Evolutionary conservation across 2,888 invertebrate species (phyloP).

Genomic region (Tachystola acroxantha): DNA sequence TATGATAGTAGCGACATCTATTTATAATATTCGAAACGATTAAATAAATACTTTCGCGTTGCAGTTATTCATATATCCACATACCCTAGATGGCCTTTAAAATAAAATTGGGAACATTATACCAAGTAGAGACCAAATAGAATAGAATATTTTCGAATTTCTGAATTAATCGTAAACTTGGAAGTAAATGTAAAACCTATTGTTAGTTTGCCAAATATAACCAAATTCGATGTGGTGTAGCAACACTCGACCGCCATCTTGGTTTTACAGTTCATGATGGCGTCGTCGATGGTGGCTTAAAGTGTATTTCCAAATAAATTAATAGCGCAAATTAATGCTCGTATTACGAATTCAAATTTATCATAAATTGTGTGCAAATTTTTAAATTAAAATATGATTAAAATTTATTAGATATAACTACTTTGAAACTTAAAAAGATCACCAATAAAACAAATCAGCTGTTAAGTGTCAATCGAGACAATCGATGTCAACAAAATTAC

Average conservation of each 20-base stretch:
- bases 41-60: no score
- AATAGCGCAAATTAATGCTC: slow-evolving; percentile 36
- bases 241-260: slow-evolving; percentile 58
- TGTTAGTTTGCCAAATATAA: no score
- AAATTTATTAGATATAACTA: slow-evolving; percentile 18
- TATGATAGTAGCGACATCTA: no score
- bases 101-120: no score
- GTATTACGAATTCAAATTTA: slow-evolving; percentile 27
- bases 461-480: slow-evolving; percentile 66
- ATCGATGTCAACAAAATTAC: slow-evolving; percentile 79
- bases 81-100: no score
- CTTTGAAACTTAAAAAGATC: slow-evolving; percentile 53
- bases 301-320: slow-evolving; percentile 61
- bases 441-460: slow-evolving; percentile 76
- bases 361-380: slow-evolving; percentile 36
- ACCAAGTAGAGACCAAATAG: no score
- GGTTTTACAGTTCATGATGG: slow-evolving; percentile 52
- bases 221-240: no score
- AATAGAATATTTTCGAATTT: no score
- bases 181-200: no score
- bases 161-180: no score
- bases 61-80: no score
- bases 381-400: slow-evolving; percentile 25
- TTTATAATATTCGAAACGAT: no score
- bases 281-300: slow-evolving; percentile 20